A percentile compares a stretch with the other conserved stretches of the same genome.
Evolutionary conservation across 2,888 invertebrate species (phyloP).

Genomic region (Tetragonisca angustula): DNA sequence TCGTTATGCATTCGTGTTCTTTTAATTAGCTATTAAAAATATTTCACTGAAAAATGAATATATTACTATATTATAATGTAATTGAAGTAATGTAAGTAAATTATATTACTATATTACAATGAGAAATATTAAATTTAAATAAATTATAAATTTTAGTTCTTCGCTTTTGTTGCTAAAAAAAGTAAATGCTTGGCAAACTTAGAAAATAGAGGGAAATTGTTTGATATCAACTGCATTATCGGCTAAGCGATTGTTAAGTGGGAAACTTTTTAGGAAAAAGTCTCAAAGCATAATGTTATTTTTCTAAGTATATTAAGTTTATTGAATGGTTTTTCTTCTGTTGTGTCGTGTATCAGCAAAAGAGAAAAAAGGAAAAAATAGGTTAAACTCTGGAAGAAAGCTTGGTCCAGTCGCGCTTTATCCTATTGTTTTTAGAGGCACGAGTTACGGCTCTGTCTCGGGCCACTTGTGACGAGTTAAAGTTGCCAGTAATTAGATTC

Average conservation of each 20-base stretch:
- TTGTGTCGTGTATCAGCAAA: neutral
- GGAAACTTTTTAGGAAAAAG: too few relatives aligned
- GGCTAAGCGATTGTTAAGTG: too few relatives aligned
- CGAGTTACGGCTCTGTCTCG: constrained; percentile 27
- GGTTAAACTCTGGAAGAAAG: constrained; percentile 48
- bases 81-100: too few relatives aligned
- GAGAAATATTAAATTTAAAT: too few relatives aligned
- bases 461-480: constrained; percentile 40
- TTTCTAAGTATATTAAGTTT: too few relatives aligned
- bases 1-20: neutral
- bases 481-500: constrained; percentile 56
- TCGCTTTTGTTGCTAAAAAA: neutral
- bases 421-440: constrained; percentile 39
- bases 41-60: neutral
- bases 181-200: too few relatives aligned
- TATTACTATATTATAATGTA: too few relatives aligned
- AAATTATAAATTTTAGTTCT: neutral
- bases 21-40: neutral
- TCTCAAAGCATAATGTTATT: too few relatives aligned
- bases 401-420: constrained; percentile 23
- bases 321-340: neutral
- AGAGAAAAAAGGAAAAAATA: constrained; percentile 35
- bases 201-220: neutral
- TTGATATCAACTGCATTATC: neutral
- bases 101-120: too few relatives aligned